Percentiles rank a stretch among this genome's conserved stretches.
These are phyloP conservation scores for Chaenocephalus aceratus DNA, from an alignment of 2,113 vertebrate species.

Conservation along the genomic window DNA sequence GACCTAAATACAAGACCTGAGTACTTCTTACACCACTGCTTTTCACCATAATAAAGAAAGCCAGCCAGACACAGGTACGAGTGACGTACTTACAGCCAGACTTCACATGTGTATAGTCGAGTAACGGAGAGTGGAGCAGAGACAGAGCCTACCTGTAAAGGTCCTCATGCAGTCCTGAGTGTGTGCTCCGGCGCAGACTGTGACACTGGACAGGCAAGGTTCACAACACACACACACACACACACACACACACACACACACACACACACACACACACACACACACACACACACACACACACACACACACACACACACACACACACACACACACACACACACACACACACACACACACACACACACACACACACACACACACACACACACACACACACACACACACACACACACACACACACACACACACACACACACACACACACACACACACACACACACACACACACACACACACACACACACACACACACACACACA, in stretches of 20 bases:
- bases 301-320: slow-evolving; percentile 45
- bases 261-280: slow-evolving; percentile 33
- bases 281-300: slow-evolving; percentile 38
- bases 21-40: no score
- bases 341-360: slow-evolving; percentile 35
- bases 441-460: slow-evolving; percentile 71
- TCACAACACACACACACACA: slow-evolving; percentile 49
- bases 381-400: slow-evolving; percentile 43
- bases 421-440: slow-evolving; percentile 64
- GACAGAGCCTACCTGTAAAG: slow-evolving; percentile 63
- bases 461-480: slow-evolving; percentile 71
- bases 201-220: slow-evolving; percentile 62
- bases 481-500: slow-evolving; percentile 56
- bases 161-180: slow-evolving; percentile 59
- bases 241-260: slow-evolving; percentile 33
- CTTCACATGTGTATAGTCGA: slow-evolving; percentile 23
- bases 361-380: slow-evolving; percentile 37
- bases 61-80: not conserved
- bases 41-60: no score
- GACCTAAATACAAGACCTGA: no score
- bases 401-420: slow-evolving; percentile 34
- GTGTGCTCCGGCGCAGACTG: slow-evolving; percentile 8
- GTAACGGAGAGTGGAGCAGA: slow-evolving; percentile 1
- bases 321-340: slow-evolving; percentile 39
- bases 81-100: not conserved